A percentile compares a stretch with the other conserved stretches of the same genome.
Evolutionary conservation across 2,113 vertebrate species (phyloP).

Genomic region (Speoplatyrhinus poulsoni): DNA sequence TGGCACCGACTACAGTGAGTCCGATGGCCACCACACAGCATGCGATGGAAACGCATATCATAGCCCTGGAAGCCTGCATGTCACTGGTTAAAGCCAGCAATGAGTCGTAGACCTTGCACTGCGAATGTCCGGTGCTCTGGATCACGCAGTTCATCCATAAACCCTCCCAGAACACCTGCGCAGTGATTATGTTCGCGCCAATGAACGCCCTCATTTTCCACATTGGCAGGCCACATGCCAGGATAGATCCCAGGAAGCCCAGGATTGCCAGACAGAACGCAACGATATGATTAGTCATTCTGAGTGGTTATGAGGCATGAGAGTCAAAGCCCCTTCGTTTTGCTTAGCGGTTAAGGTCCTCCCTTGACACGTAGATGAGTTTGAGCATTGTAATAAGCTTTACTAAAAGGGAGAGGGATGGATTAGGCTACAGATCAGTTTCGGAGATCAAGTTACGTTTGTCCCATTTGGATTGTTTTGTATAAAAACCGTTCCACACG

Average conservation of each 20-base stretch:
- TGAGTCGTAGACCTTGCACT: constrained; percentile 82
- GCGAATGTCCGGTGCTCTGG: constrained; percentile 80
- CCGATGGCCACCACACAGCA: constrained; percentile 68
- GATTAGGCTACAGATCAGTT: too few relatives aligned
- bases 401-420: too few relatives aligned
- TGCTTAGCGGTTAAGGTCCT: too few relatives aligned
- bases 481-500: too few relatives aligned
- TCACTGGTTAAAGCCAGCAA: constrained; percentile 77
- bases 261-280: constrained; percentile 80
- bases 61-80: constrained; percentile 73
- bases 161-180: constrained; percentile 86
- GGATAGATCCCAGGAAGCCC: constrained; percentile 84
- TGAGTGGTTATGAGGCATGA: background rate
- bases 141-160: constrained; percentile 84
- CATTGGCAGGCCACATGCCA: constrained; percentile 86
- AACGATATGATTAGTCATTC: constrained; percentile 80
- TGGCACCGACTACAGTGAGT: constrained; percentile 64
- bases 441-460: too few relatives aligned
- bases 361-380: too few relatives aligned
- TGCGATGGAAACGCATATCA: constrained; percentile 77
- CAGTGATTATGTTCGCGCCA: constrained; percentile 84
- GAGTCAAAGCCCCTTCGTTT: background rate
- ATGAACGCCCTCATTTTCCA: constrained; percentile 90
- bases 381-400: background rate
- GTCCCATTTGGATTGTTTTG: too few relatives aligned